Percentiles rank a stretch among this genome's conserved stretches.
Evolutionary conservation across 2,888 invertebrate genomes (phyloP).

Genomic region (Onchidella celtica): DNA sequence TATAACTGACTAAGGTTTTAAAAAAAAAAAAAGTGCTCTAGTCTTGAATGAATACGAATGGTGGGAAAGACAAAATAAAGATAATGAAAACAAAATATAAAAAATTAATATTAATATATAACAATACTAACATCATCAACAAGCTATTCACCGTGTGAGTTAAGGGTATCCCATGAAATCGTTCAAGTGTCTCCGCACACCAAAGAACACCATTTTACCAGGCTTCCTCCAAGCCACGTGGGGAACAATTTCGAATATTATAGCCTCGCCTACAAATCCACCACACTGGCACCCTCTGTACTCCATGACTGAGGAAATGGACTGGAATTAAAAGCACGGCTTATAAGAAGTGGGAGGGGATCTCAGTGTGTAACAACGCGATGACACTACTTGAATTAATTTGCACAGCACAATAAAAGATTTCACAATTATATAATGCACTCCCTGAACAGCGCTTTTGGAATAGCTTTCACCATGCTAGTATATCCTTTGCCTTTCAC

Average conservation of each 20-base stretch:
- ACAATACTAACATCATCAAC: too few relatives aligned
- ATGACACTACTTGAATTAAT: too few relatives aligned
- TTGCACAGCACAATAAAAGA: too few relatives aligned
- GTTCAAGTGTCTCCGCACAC: background rate
- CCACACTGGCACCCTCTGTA: background rate
- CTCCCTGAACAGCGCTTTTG: background rate
- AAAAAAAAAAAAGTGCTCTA: too few relatives aligned
- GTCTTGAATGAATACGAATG: too few relatives aligned
- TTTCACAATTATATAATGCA: too few relatives aligned
- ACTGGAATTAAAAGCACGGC: background rate
- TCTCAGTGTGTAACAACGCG: too few relatives aligned
- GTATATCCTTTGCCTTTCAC: background rate
- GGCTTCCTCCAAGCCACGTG: constrained; percentile 19
- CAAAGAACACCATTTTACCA: constrained; percentile 3
- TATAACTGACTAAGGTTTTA: too few relatives aligned
- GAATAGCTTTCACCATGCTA: too few relatives aligned
- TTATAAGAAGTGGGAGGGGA: too few relatives aligned
- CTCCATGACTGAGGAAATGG: background rate
- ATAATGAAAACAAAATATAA: background rate
- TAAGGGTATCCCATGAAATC: background rate
- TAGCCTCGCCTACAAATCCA: constrained; percentile 23
- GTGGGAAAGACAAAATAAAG: background rate
- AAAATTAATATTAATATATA: too few relatives aligned
- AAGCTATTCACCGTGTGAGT: background rate
- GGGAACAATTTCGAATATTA: background rate